Percentiles rank a stretch among this genome's conserved stretches.
Evolutionary conservation across 2,888 invertebrate genomes (phyloP).

Genomic region (Yponomeuta plumbellus): DNA sequence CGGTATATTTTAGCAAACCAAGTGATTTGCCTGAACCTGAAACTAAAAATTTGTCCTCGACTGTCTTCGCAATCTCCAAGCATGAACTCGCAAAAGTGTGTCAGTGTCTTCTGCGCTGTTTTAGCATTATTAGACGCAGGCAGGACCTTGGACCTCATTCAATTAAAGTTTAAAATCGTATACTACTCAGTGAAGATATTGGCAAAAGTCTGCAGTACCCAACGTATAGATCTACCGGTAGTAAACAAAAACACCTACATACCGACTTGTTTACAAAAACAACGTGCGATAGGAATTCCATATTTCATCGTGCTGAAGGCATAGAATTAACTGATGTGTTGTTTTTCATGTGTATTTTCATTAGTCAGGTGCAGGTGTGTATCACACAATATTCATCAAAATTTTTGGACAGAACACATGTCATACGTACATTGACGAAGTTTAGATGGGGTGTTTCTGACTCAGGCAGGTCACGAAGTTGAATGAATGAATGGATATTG

Average conservation of each 20-base stretch:
- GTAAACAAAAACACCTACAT: constrained; percentile 12
- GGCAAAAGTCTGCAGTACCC: not conserved
- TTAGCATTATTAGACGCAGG: not conserved
- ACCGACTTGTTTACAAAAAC: constrained; percentile 7
- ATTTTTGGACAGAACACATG: no score
- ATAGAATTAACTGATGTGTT: no score
- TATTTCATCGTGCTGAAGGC: not conserved
- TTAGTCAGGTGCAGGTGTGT: no score
- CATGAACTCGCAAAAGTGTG: constrained; percentile 16
- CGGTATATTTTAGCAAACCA: not conserved
- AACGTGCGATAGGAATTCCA: not conserved
- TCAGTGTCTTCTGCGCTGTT: constrained; percentile 15
- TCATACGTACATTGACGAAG: no score
- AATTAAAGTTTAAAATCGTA: constrained; percentile 3
- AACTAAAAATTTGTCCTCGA: not conserved
- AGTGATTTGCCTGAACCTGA: not conserved
- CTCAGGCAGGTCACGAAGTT: no score
- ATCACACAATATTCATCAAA: no score
- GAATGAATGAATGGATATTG: no score
- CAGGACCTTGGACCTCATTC: not conserved
- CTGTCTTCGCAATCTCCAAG: constrained; percentile 6
- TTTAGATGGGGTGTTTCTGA: no score
- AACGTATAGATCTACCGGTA: not conserved
- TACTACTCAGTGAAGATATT: not conserved
- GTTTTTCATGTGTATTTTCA: no score